Evolutionary conservation across 2,113 vertebrate genomes (phyloP).

Genomic region (Elaphurus davidianus): DNA sequence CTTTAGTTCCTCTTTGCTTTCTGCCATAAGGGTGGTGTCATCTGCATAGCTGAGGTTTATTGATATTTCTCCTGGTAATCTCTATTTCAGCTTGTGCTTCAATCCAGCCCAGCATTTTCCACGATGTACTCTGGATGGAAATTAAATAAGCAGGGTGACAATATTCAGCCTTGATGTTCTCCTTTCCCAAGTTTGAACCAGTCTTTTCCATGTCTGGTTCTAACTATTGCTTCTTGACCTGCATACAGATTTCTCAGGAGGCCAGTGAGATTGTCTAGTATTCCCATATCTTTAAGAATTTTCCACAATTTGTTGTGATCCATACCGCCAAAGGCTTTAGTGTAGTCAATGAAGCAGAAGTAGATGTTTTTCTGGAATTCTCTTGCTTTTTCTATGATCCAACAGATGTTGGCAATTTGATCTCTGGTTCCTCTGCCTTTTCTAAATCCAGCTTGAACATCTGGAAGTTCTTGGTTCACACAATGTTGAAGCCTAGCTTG

Average conservation of each 20-base stretch:
- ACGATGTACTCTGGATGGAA: background rate
- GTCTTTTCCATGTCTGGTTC: background rate
- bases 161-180: background rate
- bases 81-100: background rate
- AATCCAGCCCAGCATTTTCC: background rate
- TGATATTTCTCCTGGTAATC: background rate
- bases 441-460: background rate
- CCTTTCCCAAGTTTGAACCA: background rate
- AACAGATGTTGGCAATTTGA: background rate
- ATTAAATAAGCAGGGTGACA: background rate
- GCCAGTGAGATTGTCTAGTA: background rate
- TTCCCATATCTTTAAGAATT: background rate
- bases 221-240: background rate
- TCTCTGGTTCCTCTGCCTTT: background rate
- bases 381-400: background rate
- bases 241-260: background rate
- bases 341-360: background rate
- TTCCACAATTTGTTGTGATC: background rate
- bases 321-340: background rate
- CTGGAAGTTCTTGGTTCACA: background rate
- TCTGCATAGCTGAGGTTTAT: background rate
- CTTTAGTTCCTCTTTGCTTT: background rate
- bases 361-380: background rate
- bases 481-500: background rate
- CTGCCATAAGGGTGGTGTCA: background rate